A percentile compares a stretch with the other conserved stretches of the same genome.
Conservation (phyloP, 2,797 vertebrate genomes). For the Anabacerthia variegaticeps region DNA sequence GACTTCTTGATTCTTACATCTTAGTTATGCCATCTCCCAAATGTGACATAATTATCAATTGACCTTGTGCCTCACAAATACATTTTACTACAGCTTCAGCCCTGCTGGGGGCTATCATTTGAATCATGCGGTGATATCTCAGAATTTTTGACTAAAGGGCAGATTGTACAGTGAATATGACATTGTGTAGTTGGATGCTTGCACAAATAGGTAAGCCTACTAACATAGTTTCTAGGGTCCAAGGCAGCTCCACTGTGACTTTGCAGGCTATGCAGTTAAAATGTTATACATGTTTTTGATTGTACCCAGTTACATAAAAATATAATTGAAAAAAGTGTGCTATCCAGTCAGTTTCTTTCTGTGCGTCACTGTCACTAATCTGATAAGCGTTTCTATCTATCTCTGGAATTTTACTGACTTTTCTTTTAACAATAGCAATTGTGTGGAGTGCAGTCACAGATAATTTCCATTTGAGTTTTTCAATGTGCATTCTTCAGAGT, state of each 20-base stretch:
- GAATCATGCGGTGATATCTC: not conserved
- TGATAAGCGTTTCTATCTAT: not conserved
- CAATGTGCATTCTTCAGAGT: constrained; percentile 31
- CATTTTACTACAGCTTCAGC: not conserved
- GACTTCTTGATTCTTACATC: not conserved
- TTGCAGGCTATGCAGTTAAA: not conserved
- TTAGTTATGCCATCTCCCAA: not conserved
- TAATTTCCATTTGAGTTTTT: constrained; percentile 26
- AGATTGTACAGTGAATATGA: not conserved
- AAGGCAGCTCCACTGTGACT: not conserved
- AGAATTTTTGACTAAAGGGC: not conserved
- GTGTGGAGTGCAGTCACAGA: not conserved
- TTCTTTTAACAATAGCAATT: not conserved
- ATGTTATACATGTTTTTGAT: not conserved
- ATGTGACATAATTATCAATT: not conserved
- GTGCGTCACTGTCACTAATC: not conserved
- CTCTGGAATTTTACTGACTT: not conserved
- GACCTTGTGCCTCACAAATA: not conserved
- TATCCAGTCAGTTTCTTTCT: not conserved
- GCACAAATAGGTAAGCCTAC: not conserved
- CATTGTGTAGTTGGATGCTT: not conserved
- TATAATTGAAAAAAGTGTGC: not conserved
- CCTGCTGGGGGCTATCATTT: not conserved
- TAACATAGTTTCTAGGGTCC: not conserved
- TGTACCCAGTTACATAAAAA: not conserved